A percentile compares a stretch with the other conserved stretches of the same genome.
phyloP scores from a whole-genome alignment of 2,797 vertebrate genomes.

The Orientallactaga sibirica region DNA sequence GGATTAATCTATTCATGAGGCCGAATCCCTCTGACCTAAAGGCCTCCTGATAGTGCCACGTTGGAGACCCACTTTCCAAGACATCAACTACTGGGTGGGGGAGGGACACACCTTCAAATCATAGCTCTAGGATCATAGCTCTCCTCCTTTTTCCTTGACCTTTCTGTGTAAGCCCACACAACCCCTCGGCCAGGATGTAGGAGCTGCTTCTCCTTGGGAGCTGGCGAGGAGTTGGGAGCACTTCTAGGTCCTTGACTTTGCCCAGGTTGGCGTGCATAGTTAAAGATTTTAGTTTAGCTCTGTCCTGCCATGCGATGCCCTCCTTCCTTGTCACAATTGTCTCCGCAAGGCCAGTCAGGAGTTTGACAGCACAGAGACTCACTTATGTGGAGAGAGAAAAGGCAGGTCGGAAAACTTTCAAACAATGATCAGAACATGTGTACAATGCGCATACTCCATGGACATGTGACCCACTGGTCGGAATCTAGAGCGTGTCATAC shows the following conservation, averaged over 20 bases:
- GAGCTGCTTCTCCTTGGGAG: not conserved
- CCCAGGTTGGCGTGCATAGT: not conserved
- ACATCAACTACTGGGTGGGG: not conserved
- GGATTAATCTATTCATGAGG: not conserved
- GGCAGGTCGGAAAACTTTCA: not conserved
- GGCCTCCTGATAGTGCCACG: not conserved
- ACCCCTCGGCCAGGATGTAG: not conserved
- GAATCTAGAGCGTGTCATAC: not conserved
- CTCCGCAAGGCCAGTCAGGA: not conserved
- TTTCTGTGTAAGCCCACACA: not conserved
- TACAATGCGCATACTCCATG: not conserved
- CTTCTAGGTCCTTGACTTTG: not conserved
- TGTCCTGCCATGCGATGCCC: not conserved
- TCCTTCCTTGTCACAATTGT: not conserved
- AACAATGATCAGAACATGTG: not conserved
- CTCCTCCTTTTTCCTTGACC: not conserved
- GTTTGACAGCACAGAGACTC: not conserved
- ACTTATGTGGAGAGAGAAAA: not conserved
- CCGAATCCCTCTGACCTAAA: not conserved
- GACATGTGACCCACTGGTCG: not conserved
- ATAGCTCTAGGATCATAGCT: not conserved
- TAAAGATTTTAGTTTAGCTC: not conserved
- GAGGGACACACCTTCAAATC: not conserved
- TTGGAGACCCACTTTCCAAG: not conserved
- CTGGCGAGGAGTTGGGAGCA: not conserved